Base-by-base conservation (phyloP, 2,888 invertebrate genomes). In the Epicampocera succincta region DNA sequence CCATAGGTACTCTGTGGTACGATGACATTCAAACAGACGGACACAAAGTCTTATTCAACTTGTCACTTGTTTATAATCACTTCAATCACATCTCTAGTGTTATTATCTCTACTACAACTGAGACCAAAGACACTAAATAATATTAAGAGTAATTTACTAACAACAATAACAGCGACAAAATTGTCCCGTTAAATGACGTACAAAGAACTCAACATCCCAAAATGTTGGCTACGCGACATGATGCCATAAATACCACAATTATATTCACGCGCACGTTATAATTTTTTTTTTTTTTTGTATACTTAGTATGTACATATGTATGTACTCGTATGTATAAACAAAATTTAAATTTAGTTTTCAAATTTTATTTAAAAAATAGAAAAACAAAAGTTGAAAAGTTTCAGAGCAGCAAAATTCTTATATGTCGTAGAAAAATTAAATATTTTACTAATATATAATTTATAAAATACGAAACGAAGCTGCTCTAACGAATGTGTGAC, bases 31-130 rank as follows among this genome's bases (percentile, higher is more conserved):
- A 58, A 15, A 15, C 69, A 56, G 56, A 21, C 58, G 15, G 29
- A 60, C 29, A 38, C 33, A 33, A 33, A 13, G 21, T 12, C 19
- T 33, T 40, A 65, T 52, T 75, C 33, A 44, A 71, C 66, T 72
- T 78, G 72, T 78, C 78, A 78, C 66, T 73, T 78, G 78, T 78
- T 78, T 60, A 61, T 78, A 78, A 73, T 78, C 78, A 78, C 77
- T 68, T 74, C 40, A 56, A 46, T 54, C 46, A 50, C 25, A 44
- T 69, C 52, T 46, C 69, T 46, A 46, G 40, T 19, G 50, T 52
- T 61, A 42, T 63, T 61, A 48, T 48, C 38, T 56, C 15, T 19
- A 12, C 42, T 13, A 46, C 54, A 63, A 73, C 42, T 17, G 73
- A 25, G 73, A 65, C 56, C 42, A 50, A 60, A 40, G n/a, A 60